A percentile compares a stretch with the other conserved stretches of the same genome.
Conservation (phyloP, 2,113 vertebrate species). For the Tapirus terrestris region DNA sequence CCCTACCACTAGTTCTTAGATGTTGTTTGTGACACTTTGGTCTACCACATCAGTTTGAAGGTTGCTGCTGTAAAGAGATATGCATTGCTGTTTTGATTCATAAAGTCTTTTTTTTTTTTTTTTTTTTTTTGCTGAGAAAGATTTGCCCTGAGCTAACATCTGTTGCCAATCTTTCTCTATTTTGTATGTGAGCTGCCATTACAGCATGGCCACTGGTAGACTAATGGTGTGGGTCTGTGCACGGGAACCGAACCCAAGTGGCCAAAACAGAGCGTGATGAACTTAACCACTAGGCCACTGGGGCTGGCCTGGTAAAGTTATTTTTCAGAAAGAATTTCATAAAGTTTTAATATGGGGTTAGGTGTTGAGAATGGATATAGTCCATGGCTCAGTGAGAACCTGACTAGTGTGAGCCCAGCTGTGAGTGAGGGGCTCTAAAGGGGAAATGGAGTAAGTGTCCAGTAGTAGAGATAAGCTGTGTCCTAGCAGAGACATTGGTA, state of each 20-base stretch:
- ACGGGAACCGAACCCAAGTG: too few relatives aligned
- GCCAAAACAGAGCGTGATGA: too few relatives aligned
- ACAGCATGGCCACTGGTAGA: too few relatives aligned
- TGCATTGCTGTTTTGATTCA: neutral
- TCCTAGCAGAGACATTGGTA: neutral
- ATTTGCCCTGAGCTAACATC: too few relatives aligned
- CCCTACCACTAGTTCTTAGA: neutral
- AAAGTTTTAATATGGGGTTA: neutral
- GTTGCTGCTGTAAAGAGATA: neutral
- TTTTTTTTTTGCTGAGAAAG: too few relatives aligned
- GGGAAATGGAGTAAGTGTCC: neutral
- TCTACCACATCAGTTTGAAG: neutral
- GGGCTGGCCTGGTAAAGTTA: neutral
- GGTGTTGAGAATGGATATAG: neutral
- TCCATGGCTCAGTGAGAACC: neutral
- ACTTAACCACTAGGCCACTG: too few relatives aligned
- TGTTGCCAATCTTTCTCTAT: too few relatives aligned
- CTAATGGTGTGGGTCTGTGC: too few relatives aligned
- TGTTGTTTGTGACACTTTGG: conserved; percentile 1
- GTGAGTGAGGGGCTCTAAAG: neutral
- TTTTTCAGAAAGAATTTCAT: conserved; percentile 42
- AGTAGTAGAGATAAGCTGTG: neutral
- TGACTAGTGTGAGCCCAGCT: neutral
- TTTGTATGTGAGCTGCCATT: too few relatives aligned
- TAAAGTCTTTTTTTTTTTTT: conserved; percentile 11